Evolutionary conservation across 2,888 invertebrate species (phyloP), one percentile per base, ranked within the genome.

Genomic region (Agrotis clavis): DNA sequence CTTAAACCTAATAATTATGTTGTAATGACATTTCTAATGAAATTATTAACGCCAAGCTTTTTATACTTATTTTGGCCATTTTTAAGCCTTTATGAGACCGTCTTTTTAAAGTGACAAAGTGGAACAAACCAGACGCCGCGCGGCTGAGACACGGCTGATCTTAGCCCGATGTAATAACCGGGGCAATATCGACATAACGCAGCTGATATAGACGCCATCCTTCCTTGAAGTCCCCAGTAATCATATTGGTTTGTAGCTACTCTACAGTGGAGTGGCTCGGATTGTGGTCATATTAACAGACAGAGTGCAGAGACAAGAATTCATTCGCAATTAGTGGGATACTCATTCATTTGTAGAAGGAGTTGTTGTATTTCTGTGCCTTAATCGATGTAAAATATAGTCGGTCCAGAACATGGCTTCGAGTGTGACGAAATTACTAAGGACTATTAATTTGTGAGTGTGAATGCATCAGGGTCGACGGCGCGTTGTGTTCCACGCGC

Each of bases 91-190:
- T 5, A 60, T 41, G 53, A 25, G 13, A 62, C 9, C 21, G 3
- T 45, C 14, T 25, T 13, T 13, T 7, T 5, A n/a, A 47, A 54
- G 41, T 45, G 3, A 66, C 76, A 30, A 66, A 64, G 65, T 57
- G 59, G 77, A 83, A 83, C 54, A 67, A 65, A 70, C 51, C 64
- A 47, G 54, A 16, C 60, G 51, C 19, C 59, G 59, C 57, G 54
- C 50, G 50, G 65, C 68, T 53, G 68, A 81, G 78, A 72, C 68
- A 80, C 84, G 76, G 73, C 77, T 79, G 86, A 82, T 84, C 85
- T 82, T 78, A 82, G 66, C 59, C 56, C 69, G 71, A 82, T 72
- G 72, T 78, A 80, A 84, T 86, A 82, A 79, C 67, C 75, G 66
- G 59, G 60, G 74, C 71, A 76, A 80, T 78, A 82, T 73, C 71